A percentile compares a stretch with the other conserved stretches of the same genome.
Evolutionary conservation across 2,797 vertebrate genomes (phyloP).

Genomic region (Todus mexicanus): DNA sequence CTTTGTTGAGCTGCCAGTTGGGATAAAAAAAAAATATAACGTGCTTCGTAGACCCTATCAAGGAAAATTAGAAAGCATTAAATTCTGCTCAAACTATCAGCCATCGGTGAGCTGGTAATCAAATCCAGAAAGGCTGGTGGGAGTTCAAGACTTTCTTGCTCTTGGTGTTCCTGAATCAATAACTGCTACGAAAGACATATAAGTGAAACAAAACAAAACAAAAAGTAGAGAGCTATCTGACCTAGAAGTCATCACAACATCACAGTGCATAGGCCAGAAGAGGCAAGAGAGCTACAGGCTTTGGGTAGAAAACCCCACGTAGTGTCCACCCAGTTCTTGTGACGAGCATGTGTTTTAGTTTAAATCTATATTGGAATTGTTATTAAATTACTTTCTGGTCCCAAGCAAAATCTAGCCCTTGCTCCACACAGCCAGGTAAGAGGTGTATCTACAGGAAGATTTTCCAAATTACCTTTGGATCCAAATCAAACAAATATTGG

Average conservation of each 20-base stretch:
- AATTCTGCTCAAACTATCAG: slow-evolving; percentile 64
- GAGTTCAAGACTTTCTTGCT: slow-evolving; percentile 41
- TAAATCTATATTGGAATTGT: slow-evolving; percentile 54
- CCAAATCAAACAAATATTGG: slow-evolving; percentile 76
- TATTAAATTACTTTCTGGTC: slow-evolving; percentile 67
- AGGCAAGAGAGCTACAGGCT: background rate
- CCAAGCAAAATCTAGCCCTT: slow-evolving; percentile 21
- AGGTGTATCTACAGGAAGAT: slow-evolving; percentile 59
- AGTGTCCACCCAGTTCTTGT: background rate
- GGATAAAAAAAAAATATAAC: slow-evolving; percentile 73
- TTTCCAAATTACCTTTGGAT: slow-evolving; percentile 57
- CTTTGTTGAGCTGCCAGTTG: slow-evolving; percentile 79
- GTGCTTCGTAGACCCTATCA: slow-evolving; percentile 64
- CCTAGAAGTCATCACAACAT: background rate
- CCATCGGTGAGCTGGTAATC: slow-evolving; percentile 63
- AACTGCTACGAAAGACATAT: background rate
- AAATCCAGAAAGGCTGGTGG: slow-evolving; percentile 61
- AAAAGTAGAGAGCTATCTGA: background rate
- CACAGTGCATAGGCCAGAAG: background rate
- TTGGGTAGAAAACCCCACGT: background rate
- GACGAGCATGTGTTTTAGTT: slow-evolving; percentile 53
- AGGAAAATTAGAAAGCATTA: slow-evolving; percentile 75
- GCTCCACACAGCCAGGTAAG: slow-evolving; percentile 74
- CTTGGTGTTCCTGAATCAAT: slow-evolving; percentile 35
- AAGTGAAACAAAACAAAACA: background rate